phyloP scores from a whole-genome alignment of 2,113 vertebrate species.

The Kobus ellipsiprymnus region DNA sequence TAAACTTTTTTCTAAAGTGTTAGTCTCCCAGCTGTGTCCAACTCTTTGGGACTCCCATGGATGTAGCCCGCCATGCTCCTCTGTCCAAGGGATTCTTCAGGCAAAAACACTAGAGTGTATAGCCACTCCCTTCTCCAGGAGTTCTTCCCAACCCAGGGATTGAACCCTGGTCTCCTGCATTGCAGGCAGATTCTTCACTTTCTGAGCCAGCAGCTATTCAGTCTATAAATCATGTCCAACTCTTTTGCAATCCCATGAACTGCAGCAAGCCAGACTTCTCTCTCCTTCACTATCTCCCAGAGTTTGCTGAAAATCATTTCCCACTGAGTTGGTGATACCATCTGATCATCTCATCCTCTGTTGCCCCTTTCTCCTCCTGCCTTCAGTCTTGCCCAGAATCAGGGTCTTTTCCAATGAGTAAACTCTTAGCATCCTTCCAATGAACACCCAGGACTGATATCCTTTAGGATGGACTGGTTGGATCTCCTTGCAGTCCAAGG shows the following conservation, averaged over 20 bases:
- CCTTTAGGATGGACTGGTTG: no score
- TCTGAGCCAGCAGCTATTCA: background rate
- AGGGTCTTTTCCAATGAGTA: background rate
- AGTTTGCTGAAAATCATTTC: background rate
- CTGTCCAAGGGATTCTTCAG: background rate
- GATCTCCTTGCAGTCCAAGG: background rate
- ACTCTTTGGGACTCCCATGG: background rate
- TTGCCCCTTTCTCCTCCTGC: background rate
- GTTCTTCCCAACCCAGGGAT: background rate
- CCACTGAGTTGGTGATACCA: background rate
- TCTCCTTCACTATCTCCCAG: background rate
- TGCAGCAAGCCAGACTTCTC: background rate
- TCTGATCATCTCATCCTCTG: background rate
- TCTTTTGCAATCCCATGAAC: background rate
- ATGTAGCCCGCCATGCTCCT: background rate
- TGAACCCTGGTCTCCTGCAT: background rate
- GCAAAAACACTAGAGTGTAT: background rate
- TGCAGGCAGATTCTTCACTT: background rate
- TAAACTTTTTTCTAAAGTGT: background rate
- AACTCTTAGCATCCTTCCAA: rapidly evolving
- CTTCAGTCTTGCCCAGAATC: background rate
- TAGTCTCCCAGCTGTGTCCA: background rate
- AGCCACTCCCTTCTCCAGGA: background rate
- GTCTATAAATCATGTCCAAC: background rate
- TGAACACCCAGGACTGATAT: rapidly evolving